Conservation (phyloP, 2,113 vertebrate genomes). For the Takifugu flavidus region DNA sequence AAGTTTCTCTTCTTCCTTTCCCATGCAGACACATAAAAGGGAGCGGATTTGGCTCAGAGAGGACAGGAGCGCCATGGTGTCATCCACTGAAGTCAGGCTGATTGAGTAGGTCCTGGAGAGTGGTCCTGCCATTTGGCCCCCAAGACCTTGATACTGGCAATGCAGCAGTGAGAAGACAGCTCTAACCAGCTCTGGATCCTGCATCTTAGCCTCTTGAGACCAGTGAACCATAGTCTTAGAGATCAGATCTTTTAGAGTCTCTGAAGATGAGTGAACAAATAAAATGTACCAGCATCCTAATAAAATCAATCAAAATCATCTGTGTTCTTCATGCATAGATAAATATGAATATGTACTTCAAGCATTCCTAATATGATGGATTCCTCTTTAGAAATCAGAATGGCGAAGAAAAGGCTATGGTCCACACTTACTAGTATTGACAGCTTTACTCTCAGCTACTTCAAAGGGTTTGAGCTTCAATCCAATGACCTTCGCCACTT, state of each 20-base stretch:
- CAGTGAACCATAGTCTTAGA: conserved; percentile 89
- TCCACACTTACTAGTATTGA: conserved; percentile 77
- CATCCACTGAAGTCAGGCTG: conserved; percentile 85
- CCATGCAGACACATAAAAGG: conserved; percentile 90
- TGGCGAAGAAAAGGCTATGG: neutral
- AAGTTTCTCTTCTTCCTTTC: conserved; percentile 89
- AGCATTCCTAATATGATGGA: no score
- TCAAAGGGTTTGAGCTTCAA: conserved; percentile 78
- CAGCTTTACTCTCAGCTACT: conserved; percentile 67
- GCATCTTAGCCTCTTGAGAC: conserved; percentile 87
- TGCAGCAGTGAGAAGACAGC: conserved; percentile 88
- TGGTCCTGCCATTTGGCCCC: conserved; percentile 80
- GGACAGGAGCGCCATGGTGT: conserved; percentile 85
- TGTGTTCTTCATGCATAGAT: no score
- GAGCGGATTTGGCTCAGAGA: conserved; percentile 91
- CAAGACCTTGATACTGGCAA: conserved; percentile 87
- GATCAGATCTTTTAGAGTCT: conserved; percentile 86
- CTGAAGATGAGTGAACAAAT: conserved; percentile 57
- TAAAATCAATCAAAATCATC: no score
- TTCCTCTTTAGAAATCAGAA: no score
- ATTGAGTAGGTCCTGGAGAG: conserved; percentile 89
- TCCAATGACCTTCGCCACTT: conserved; percentile 80
- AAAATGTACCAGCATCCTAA: neutral
- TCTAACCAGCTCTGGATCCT: conserved; percentile 83
- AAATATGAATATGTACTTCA: neutral